A percentile compares a stretch with the other conserved stretches of the same genome.
Evolutionary conservation across 2,888 invertebrate species (phyloP).

Genomic region (Drosophila rubida): DNA sequence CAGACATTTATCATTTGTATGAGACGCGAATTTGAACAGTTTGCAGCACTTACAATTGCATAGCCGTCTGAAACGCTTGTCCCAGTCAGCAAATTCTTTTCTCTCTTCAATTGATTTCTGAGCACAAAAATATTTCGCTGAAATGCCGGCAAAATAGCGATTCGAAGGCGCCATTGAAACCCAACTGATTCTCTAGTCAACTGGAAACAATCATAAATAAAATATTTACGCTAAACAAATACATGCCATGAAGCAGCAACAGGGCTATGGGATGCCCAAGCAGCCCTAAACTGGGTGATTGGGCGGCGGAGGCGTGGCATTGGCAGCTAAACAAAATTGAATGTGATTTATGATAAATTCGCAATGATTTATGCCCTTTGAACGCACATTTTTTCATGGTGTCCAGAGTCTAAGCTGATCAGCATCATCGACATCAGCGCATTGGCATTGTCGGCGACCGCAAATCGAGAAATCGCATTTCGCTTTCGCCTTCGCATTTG

Average conservation of each 20-base stretch:
- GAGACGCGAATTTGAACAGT: not conserved
- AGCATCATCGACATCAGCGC: constrained; percentile 23
- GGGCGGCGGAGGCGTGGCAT: constrained; percentile 23
- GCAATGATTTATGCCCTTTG: constrained; percentile 78
- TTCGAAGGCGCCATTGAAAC: constrained; percentile 42
- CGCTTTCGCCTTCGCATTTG: constrained; percentile 39
- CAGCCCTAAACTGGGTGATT: constrained; percentile 9
- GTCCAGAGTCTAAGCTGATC: constrained; percentile 67
- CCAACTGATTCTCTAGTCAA: constrained; percentile 64
- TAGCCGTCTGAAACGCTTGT: constrained; percentile 2
- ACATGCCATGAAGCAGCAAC: constrained; percentile 16
- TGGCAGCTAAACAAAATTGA: constrained; percentile 61
- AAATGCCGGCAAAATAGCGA: constrained; percentile 12
- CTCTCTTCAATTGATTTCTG: not conserved
- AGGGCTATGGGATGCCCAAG: not conserved
- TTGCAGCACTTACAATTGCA: not conserved
- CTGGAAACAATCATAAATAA: constrained; percentile 78
- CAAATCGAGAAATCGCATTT: constrained; percentile 58
- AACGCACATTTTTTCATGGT: constrained; percentile 52
- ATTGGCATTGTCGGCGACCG: constrained; percentile 43
- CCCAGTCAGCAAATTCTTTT: not conserved
- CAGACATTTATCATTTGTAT: not conserved
- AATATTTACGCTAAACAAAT: constrained; percentile 59
- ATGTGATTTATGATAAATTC: constrained; percentile 80
- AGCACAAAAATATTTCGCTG: not conserved